A percentile compares a stretch with the other conserved stretches of the same genome.
Conservation (phyloP, 2,113 vertebrate species). For the Oxyura jamaicensis region DNA sequence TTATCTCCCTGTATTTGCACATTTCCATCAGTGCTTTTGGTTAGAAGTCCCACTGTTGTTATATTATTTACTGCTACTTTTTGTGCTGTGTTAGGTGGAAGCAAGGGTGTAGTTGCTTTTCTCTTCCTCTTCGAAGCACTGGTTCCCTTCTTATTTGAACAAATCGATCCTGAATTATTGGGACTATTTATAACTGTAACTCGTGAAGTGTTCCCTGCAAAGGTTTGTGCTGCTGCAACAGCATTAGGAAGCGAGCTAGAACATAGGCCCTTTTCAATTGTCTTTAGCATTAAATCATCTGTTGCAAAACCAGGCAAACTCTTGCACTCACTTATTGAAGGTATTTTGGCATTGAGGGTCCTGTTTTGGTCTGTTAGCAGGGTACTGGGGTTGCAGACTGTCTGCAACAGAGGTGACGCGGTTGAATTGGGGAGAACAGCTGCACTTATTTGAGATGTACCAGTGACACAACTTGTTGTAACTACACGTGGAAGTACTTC, state of each 20-base stretch:
- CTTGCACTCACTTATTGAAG: slow-evolving; percentile 65
- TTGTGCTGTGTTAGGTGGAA: slow-evolving; percentile 53
- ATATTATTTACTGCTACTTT: slow-evolving; percentile 69
- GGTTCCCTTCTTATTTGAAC: slow-evolving; percentile 78
- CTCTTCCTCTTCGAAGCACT: slow-evolving; percentile 80
- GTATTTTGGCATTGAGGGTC: slow-evolving; percentile 71
- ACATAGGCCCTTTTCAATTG: slow-evolving; percentile 72
- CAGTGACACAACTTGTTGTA: slow-evolving; percentile 67
- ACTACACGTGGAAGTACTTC: slow-evolving; percentile 75
- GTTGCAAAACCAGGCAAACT: slow-evolving; percentile 67
- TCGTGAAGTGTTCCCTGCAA: slow-evolving; percentile 64
- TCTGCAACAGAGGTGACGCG: slow-evolving; percentile 58
- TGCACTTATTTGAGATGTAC: slow-evolving; percentile 61
- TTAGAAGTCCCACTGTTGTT: slow-evolving; percentile 59
- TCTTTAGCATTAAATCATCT: slow-evolving; percentile 76
- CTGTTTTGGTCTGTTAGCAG: slow-evolving; percentile 76
- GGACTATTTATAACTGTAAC: slow-evolving; percentile 81
- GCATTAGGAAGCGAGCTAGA: slow-evolving; percentile 72
- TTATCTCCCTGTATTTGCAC: slow-evolving; percentile 56
- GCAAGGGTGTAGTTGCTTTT: slow-evolving; percentile 69
- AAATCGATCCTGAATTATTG: slow-evolving; percentile 66
- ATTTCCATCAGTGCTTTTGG: slow-evolving; percentile 70
- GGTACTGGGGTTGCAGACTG: slow-evolving; percentile 64
- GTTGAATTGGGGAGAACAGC: slow-evolving; percentile 68
- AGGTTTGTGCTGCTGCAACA: slow-evolving; percentile 57